A percentile compares a stretch with the other conserved stretches of the same genome.
Conservation (phyloP, 23 tunicate genomes). For the Trididemnum nubilum region DNA sequence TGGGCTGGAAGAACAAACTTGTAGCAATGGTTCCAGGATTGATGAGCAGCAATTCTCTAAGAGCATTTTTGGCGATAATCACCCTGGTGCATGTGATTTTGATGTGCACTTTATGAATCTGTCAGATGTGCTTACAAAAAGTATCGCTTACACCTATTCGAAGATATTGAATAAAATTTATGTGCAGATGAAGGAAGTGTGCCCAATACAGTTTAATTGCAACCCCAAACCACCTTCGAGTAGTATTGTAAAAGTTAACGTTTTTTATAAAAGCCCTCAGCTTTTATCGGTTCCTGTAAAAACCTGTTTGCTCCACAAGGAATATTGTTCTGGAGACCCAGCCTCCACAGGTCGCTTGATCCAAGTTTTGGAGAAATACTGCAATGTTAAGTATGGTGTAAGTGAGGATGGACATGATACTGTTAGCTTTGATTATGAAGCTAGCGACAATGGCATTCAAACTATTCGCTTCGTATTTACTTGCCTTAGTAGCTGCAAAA, state of each 20-base stretch:
- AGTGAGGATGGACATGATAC: constrained; percentile 33
- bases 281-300: constrained; percentile 26
- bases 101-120: not conserved
- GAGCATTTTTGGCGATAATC: not conserved
- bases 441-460: not conserved
- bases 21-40: not conserved
- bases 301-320: constrained; percentile 37
- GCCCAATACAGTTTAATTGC: constrained; percentile 50
- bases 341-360: constrained; percentile 30
- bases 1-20: too few species aligned
- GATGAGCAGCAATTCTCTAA: not conserved
- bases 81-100: constrained; percentile 1
- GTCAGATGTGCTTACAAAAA: constrained; percentile 17
- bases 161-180: constrained; percentile 31
- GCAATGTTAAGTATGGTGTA: not conserved
- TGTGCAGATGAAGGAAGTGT: constrained; percentile 42
- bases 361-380: not conserved
- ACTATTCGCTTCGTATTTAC: constrained; percentile 33
- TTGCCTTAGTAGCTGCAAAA: constrained; percentile 56
- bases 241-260: constrained; percentile 28
- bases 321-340: not conserved
- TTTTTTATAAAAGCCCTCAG: constrained; percentile 33
- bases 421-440: constrained; percentile 25
- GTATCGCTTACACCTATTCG: constrained; percentile 38
- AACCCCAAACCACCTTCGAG: constrained; percentile 33